These are phyloP conservation scores for Hafferia zeledoni DNA, from an alignment of 2,797 vertebrate genomes.

Conservation along the genomic window DNA sequence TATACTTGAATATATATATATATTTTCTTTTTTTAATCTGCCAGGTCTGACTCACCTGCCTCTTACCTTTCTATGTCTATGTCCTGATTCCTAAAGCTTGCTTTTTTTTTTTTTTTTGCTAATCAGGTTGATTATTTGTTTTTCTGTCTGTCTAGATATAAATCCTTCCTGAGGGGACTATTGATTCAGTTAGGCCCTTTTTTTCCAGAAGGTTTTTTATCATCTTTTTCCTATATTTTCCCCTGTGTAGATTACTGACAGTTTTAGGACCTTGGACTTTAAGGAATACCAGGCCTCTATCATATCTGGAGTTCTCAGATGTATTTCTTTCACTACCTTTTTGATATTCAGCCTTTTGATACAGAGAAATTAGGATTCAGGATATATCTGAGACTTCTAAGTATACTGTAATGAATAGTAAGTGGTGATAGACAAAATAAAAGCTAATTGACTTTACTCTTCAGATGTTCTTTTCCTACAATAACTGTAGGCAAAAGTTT, in stretches of 20 bases:
- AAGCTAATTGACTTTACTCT: conserved; percentile 24
- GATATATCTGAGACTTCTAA: conserved; percentile 26
- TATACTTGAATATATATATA: not conserved
- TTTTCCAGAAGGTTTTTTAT: not conserved
- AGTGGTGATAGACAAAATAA: conserved; percentile 40
- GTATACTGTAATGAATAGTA: conserved; percentile 36
- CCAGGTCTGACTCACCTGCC: not conserved
- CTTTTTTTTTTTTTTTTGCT: not conserved
- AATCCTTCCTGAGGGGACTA: not conserved
- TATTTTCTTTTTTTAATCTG: not conserved
- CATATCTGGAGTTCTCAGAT: not conserved
- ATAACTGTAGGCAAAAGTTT: not conserved
- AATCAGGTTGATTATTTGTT: accelerated
- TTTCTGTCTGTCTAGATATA: not conserved
- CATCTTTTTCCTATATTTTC: not conserved
- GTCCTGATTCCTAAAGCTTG: not conserved
- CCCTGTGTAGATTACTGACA: not conserved
- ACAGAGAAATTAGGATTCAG: conserved; percentile 20
- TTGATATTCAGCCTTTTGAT: conserved; percentile 14
- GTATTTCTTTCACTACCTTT: not conserved
- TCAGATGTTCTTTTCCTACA: conserved; percentile 9
- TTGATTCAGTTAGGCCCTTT: not conserved
- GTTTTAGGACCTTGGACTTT: not conserved
- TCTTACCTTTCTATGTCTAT: not conserved
- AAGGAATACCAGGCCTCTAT: not conserved